Conservation (phyloP, 2,888 invertebrate species). For the Podabrus alpinus region DNA sequence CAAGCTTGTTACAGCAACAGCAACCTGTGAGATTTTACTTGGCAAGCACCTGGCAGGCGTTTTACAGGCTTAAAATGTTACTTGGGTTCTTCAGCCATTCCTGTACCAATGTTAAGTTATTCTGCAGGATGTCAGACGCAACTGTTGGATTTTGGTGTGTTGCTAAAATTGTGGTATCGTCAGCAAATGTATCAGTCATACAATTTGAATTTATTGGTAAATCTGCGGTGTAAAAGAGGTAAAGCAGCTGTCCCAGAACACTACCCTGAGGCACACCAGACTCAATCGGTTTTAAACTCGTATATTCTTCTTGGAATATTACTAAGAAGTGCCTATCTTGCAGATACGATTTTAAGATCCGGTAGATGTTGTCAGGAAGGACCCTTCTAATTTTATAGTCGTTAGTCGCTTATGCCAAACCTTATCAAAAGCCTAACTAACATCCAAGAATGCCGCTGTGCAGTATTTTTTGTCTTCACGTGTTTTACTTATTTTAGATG, state of each 20-base stretch:
- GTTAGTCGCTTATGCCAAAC: neutral
- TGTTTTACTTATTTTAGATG: neutral
- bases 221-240: no score
- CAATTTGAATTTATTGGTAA: no score
- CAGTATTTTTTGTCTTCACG: neutral
- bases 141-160: neutral
- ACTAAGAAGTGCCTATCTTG: neutral
- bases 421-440: neutral
- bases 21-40: no score
- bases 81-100: neutral
- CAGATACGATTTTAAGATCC: neutral
- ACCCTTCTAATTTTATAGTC: neutral
- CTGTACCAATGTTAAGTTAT: neutral
- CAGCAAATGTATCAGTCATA: neutral
- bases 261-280: slow-evolving; percentile 6
- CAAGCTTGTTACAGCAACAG: no score
- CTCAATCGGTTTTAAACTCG: neutral
- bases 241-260: neutral
- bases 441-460: neutral
- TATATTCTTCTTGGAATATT: neutral
- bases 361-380: neutral
- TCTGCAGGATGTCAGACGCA: neutral
- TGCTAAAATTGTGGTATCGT: neutral
- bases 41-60: no score
- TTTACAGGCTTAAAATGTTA: no score